Percentiles rank a stretch among this genome's conserved stretches.
phyloP scores from a whole-genome alignment of 2,888 invertebrate genomes.

The Cistogaster globosa region DNA sequence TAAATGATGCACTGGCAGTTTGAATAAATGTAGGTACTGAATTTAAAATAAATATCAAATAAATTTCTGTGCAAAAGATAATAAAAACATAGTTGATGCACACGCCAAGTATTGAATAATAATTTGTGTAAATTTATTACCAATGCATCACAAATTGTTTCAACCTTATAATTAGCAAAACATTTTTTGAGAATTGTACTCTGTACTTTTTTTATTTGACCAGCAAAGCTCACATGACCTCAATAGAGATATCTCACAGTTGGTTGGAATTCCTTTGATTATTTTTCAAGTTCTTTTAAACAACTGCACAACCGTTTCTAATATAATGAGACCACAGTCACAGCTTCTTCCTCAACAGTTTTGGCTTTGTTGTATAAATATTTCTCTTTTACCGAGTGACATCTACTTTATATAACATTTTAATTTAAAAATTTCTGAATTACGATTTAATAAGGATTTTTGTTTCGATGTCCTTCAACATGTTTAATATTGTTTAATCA shows the following conservation, averaged over 20 bases:
- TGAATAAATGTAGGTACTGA: constrained; percentile 21
- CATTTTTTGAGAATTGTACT: not conserved
- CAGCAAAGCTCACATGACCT: constrained; percentile 29
- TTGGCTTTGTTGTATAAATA: not conserved
- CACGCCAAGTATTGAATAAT: constrained; percentile 67
- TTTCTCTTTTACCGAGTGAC: no score
- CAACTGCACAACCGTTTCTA: constrained; percentile 3
- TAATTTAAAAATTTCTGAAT: constrained; percentile 5
- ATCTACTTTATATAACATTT: constrained; percentile 57
- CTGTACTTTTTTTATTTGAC: constrained; percentile 2
- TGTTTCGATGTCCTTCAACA: constrained; percentile 2
- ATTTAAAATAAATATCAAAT: constrained; percentile 15
- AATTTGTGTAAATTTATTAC: constrained; percentile 33
- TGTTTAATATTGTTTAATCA: constrained; percentile 18
- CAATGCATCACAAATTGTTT: constrained; percentile 34
- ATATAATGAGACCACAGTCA: constrained; percentile 20
- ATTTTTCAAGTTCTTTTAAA: not conserved
- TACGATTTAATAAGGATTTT: not conserved
- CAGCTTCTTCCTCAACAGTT: constrained; percentile 17
- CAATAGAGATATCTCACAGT: constrained; percentile 5
- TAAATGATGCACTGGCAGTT: constrained; percentile 51
- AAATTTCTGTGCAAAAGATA: not conserved
- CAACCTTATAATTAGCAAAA: constrained; percentile 16
- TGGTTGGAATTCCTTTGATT: constrained; percentile 24
- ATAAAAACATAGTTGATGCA: constrained; percentile 26